phyloP scores from a whole-genome alignment of 2,888 invertebrate genomes.

The Diplazon laetatorius region DNA sequence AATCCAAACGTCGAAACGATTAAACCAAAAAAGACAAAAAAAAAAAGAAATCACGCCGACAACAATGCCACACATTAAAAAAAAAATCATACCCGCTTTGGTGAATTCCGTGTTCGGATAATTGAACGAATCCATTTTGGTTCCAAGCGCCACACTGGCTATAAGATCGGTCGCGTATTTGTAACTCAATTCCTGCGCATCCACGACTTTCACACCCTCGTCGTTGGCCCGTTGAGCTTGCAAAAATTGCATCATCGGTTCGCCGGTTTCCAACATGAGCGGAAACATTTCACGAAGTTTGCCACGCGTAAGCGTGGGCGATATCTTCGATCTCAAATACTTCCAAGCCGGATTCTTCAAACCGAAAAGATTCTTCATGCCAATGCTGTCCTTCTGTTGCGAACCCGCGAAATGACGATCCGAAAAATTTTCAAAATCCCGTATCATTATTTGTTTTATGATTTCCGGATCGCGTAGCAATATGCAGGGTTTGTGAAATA shows the following conservation, averaged over 20 bases:
- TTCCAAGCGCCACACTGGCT: slow-evolving; percentile 67
- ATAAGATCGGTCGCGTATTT: slow-evolving; percentile 78
- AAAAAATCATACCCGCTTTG: slow-evolving; percentile 68
- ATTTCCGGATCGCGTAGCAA: slow-evolving; percentile 82
- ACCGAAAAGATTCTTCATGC: slow-evolving; percentile 81
- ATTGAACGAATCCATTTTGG: slow-evolving; percentile 72
- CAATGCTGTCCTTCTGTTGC: slow-evolving; percentile 81
- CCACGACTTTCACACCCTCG: slow-evolving; percentile 67
- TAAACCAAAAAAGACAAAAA: no score
- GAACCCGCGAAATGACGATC: slow-evolving; percentile 82
- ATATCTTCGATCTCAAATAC: slow-evolving; percentile 83
- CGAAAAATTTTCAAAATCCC: slow-evolving; percentile 83
- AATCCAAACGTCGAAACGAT: neutral
- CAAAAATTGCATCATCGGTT: slow-evolving; percentile 75
- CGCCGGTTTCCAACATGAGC: slow-evolving; percentile 81
- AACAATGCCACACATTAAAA: no score
- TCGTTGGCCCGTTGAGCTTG: slow-evolving; percentile 53
- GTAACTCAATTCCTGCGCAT: slow-evolving; percentile 76
- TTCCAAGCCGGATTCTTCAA: slow-evolving; percentile 84
- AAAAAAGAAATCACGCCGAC: no score
- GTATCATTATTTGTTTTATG: slow-evolving; percentile 82
- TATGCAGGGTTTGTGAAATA: slow-evolving; percentile 83
- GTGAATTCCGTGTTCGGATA: slow-evolving; percentile 74
- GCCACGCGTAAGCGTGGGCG: slow-evolving; percentile 84
- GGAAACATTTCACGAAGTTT: slow-evolving; percentile 84